phyloP scores from a whole-genome alignment of 2,113 vertebrate genomes.

The Peromyscus leucopus region DNA sequence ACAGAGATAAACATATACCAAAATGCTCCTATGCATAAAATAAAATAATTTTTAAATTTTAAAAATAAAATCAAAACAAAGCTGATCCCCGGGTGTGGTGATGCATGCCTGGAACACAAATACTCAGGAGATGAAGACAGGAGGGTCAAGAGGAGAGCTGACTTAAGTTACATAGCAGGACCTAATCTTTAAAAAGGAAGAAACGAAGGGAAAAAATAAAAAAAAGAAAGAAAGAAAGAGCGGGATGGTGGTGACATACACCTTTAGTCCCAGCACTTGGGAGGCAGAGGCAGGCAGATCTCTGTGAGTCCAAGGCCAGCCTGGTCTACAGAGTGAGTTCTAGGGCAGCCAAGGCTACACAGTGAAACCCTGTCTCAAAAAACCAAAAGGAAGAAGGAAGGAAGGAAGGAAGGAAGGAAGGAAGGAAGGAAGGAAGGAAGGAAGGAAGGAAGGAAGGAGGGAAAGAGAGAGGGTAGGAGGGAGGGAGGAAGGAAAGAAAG shows the following conservation, averaged over 20 bases:
- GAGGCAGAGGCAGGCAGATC: neutral
- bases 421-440: neutral
- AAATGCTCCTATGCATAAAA: neutral
- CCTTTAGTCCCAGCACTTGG: neutral
- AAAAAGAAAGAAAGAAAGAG: neutral
- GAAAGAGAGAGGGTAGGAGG: too few relatives aligned
- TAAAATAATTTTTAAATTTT: neutral
- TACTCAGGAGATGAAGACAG: too few relatives aligned
- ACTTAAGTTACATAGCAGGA: neutral
- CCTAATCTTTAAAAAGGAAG: neutral
- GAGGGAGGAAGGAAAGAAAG: too few relatives aligned
- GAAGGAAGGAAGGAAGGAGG: too few relatives aligned
- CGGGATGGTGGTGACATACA: neutral
- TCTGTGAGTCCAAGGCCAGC: neutral
- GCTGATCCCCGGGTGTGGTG: neutral
- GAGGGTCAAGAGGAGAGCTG: neutral
- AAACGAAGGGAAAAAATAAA: neutral
- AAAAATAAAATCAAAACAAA: neutral
- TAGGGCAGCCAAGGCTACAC: neutral
- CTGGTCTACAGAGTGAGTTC: neutral
- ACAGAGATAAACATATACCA: neutral
- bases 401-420: neutral
- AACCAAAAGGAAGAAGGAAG: too few relatives aligned
- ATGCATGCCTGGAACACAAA: neutral
- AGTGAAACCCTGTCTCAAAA: neutral